phyloP scores from a whole-genome alignment of 2,113 vertebrate species.

The Numida meleagris region DNA sequence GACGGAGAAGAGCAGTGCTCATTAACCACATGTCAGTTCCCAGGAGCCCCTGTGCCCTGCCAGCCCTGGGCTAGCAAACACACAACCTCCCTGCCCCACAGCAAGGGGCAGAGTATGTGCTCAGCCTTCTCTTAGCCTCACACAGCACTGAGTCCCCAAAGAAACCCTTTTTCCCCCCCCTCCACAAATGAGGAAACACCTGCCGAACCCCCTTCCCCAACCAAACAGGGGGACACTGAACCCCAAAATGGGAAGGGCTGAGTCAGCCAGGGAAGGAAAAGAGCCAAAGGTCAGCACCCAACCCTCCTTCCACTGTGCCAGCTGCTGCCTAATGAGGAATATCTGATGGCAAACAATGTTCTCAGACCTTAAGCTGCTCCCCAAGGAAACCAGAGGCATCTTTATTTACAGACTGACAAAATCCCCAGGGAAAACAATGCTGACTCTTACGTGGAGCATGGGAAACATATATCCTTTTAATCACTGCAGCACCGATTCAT shows the following conservation, averaged over 20 bases:
- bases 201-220: neutral
- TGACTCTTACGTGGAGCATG: neutral
- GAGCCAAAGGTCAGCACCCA: neutral
- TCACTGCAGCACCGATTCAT: constrained; percentile 12
- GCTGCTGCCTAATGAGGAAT: neutral
- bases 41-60: neutral
- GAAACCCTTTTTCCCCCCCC: neutral
- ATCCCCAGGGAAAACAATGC: constrained; percentile 8
- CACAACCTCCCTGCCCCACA: neutral
- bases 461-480: constrained; percentile 33
- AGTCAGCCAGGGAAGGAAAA: neutral
- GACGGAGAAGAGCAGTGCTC: neutral
- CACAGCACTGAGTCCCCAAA: neutral
- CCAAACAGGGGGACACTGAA: neutral
- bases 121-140: neutral
- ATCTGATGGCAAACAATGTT: neutral
- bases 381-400: constrained; percentile 4
- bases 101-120: neutral
- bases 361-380: constrained; percentile 15
- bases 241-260: neutral
- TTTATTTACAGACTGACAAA: constrained; percentile 41
- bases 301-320: neutral
- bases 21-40: neutral
- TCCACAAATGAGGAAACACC: neutral
- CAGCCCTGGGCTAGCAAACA: neutral